Base-by-base conservation (phyloP, 1,140 invertebrate genomes). In the Achatina immaculata region DNA sequence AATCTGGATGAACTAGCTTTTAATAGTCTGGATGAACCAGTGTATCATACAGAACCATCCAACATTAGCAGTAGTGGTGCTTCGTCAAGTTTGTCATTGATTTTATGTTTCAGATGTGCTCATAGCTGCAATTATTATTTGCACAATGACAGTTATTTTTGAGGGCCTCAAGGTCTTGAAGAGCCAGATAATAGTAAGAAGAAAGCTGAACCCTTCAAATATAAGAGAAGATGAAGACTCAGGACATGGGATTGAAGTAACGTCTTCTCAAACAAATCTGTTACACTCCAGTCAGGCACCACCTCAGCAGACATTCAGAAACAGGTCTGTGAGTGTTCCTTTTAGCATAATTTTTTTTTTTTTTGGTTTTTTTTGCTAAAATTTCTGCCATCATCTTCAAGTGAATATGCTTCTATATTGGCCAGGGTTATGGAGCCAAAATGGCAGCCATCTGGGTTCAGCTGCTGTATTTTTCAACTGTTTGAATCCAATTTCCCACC, bases 111-210 rank as follows among this genome's bases (percentile, higher is more conserved):
- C 28, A 73, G 71, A 48, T 73, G 43, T 73, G 40, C 14, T 73
- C 43, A 45, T 73, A 6, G 71, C 71, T 7, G 11, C 71, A 48
- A 7, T 73, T 3, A 43, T 73, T 34, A 43, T 45, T 14, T 73
- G 38, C 28, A 34, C 42, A 2, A 45, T 73, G 9, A 73, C 71
- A 2, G 31, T 48, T 43, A 43, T 73, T 21, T 73, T 51, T 51
- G 71, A 73, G 43, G 71, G 43, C 9, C 28, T 73, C 28, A 73
- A 73, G 42, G 34, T 43, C 48, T 4, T 73, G 14, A 73, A 73
- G 28, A 48, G 19, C n/a, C 48, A 28, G 31, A 11, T 73, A 11
- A 43, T 73, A 24, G 21, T 73, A 34, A 43, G 19, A 34, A 43
- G 43, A 45, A 42, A 51, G 28, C 38, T 48, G 42, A 1, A 34